phyloP scores from a whole-genome alignment of 2,888 invertebrate genomes.

The Drosophila macrospina region DNA sequence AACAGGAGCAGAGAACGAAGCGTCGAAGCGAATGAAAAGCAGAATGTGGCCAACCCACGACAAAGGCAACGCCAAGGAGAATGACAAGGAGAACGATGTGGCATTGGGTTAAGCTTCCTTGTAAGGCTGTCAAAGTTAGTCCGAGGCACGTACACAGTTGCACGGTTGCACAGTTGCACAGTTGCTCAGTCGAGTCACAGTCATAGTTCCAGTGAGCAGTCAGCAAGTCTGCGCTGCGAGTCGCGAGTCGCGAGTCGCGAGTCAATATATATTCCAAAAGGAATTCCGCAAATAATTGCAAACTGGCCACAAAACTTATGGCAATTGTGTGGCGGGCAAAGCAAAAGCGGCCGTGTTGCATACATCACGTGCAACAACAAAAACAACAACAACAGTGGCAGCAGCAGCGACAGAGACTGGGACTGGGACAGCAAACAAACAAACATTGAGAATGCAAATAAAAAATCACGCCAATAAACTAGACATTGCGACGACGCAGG shows the following conservation, averaged over 20 bases:
- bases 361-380: conserved; percentile 73
- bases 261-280: conserved; percentile 81
- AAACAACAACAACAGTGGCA: background rate
- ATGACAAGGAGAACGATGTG: conserved; percentile 26
- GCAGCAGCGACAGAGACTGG: conserved; percentile 24
- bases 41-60: conserved; percentile 45
- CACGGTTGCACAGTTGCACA: background rate
- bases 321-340: conserved; percentile 70
- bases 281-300: conserved; percentile 83
- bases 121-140: conserved; percentile 74
- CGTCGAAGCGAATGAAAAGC: conserved; percentile 17
- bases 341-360: conserved; percentile 55
- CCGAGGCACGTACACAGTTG: conserved; percentile 36
- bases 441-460: conserved; percentile 82
- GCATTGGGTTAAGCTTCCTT: conserved; percentile 71
- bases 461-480: conserved; percentile 84
- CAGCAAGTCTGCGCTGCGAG: too few species aligned
- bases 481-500: conserved; percentile 77
- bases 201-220: conserved; percentile 25
- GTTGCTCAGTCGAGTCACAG: conserved; percentile 9
- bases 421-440: conserved; percentile 33
- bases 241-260: too few species aligned
- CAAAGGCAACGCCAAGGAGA: background rate
- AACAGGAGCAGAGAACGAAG: conserved; percentile 51
- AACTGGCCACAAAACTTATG: conserved; percentile 74